Evolutionary conservation across 2,797 vertebrate species (phyloP), one percentile per base, ranked within the genome.

Genomic region (Amniataba percoides): DNA sequence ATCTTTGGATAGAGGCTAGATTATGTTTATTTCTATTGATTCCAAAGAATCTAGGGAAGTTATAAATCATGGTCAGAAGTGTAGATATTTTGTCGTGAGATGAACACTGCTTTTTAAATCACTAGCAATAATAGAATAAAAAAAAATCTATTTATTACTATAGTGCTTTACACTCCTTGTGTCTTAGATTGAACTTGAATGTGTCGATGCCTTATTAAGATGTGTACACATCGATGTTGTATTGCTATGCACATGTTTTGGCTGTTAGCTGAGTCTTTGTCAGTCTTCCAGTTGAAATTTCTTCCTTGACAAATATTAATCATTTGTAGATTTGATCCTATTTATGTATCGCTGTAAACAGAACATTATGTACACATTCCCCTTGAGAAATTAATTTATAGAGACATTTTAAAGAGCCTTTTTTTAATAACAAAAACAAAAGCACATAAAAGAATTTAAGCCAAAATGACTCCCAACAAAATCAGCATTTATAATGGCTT

Each of bases 161-260:
- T 92, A 85, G 90, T 93, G 91, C 92, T 92, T 93, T 93, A 92
- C 90, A 94, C 92, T 94, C 82, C 87, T 81, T 39, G 88, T 93
- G 90, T 93, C 92, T 90, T 93, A 91, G 91, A 88, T 83, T 92
- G 70, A 93, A 93, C 89, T 91, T 92, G 92, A 93, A 93, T 79
- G 91, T 92, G 92, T 89, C 80, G 61, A 91, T 90, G 91, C 94
- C 93, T 95, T 93, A 93, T 90, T 64, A 77, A 87, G 88, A 92
- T 82, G 88, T 89, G 60, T 79, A 78, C n/a, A 75, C 86, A 88
- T 89, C 76, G 0, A 68, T 78, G 91, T 91, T 63, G 75, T 92
- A 74, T 78, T 74, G 84, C 88, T 86, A 82, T 88, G 86, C 89
- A 91, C 86, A 88, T 64, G 73, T 85, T 84, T 81, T 83, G 77